Conservation (phyloP, 2,797 vertebrate species). For the Peromyscus nudipes region DNA sequence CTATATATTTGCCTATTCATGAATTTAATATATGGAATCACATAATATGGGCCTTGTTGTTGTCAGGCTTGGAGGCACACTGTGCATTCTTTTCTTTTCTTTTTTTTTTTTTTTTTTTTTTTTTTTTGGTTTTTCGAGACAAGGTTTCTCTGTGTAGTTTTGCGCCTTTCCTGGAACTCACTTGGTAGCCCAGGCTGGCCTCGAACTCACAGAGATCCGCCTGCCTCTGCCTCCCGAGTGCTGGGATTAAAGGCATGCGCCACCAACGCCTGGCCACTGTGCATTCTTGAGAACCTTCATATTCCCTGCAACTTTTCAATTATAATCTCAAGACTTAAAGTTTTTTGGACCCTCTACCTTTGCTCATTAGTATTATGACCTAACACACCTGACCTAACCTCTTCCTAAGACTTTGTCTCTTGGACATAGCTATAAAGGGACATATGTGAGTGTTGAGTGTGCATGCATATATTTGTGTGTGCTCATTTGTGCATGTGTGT, state of each 20-base stretch:
- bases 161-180: too few relatives aligned
- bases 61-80: neutral
- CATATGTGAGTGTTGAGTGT: neutral
- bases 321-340: slow-evolving; percentile 5
- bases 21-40: neutral
- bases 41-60: neutral
- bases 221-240: too few relatives aligned
- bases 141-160: too few relatives aligned
- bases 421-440: slow-evolving; percentile 30
- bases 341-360: slow-evolving; percentile 20
- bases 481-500: neutral
- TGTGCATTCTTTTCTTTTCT: neutral
- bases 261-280: too few relatives aligned
- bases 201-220: too few relatives aligned
- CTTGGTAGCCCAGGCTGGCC: too few relatives aligned
- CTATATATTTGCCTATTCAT: neutral
- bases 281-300: neutral
- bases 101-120: too few relatives aligned
- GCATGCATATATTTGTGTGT: too few relatives aligned
- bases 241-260: too few relatives aligned
- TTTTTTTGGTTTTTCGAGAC: too few relatives aligned
- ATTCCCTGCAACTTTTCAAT: neutral
- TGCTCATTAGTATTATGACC: neutral
- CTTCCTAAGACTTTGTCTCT: slow-evolving; percentile 21
- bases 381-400: neutral